phyloP scores from a whole-genome alignment of 2,888 invertebrate genomes.

The Andrena fulva region DNA sequence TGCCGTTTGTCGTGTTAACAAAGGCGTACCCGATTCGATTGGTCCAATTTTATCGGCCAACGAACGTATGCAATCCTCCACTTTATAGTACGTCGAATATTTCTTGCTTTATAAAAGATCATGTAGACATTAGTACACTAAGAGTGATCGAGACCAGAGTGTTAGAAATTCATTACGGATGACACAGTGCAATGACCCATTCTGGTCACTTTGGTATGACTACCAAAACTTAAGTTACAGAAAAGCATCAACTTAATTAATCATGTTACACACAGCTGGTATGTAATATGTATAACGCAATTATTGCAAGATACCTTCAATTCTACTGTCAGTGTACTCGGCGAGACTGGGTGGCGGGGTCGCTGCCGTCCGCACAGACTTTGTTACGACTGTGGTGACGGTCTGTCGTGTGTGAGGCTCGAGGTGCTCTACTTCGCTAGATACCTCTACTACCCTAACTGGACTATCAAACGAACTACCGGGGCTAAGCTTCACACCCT shows the following conservation, averaged over 20 bases:
- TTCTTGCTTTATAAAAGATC: constrained; percentile 37
- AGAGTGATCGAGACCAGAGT: constrained; percentile 68
- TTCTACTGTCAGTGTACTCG: constrained; percentile 84
- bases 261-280: constrained; percentile 85
- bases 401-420: constrained; percentile 83
- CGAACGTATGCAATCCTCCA: constrained; percentile 3
- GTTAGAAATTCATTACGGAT: constrained; percentile 76
- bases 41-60: neutral
- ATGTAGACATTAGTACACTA: constrained; percentile 65
- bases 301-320: constrained; percentile 85
- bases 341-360: constrained; percentile 84
- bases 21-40: neutral
- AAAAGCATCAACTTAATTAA: constrained; percentile 84
- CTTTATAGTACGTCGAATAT: constrained; percentile 61
- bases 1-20: neutral
- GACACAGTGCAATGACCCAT: constrained; percentile 78
- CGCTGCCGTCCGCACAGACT: constrained; percentile 84
- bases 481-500: constrained; percentile 61
- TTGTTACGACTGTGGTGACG: constrained; percentile 84
- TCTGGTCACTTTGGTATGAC: constrained; percentile 72
- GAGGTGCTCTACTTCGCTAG: constrained; percentile 81
- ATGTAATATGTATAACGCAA: constrained; percentile 84
- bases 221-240: constrained; percentile 81
- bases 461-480: constrained; percentile 60
- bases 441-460: constrained; percentile 72